These are phyloP conservation scores for Dipodomys spectabilis DNA, from an alignment of 2,113 vertebrate genomes.

Conservation along the genomic window DNA sequence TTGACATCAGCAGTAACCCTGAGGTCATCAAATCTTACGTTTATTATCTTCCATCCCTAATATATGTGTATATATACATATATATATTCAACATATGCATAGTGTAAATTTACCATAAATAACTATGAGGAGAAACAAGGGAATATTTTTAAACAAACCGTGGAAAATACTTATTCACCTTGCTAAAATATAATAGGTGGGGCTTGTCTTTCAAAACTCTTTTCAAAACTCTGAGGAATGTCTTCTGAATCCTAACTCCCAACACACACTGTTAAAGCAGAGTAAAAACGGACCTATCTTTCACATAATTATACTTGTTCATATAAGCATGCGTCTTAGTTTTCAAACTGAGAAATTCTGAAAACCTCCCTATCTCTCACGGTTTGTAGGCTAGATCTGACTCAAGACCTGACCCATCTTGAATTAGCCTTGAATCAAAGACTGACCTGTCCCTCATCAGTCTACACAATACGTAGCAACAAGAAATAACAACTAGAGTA, in stretches of 20 bases:
- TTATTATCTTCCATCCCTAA: neutral
- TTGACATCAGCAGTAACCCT: neutral
- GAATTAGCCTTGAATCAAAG: too few species aligned
- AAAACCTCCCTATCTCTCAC: neutral
- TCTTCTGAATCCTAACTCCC: neutral
- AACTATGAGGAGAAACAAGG: neutral
- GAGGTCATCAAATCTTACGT: neutral
- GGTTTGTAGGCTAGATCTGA: neutral
- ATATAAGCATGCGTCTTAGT: neutral
- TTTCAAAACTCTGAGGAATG: neutral
- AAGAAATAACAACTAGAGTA: neutral
- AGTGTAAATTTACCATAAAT: neutral
- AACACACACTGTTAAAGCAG: neutral
- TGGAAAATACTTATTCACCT: neutral
- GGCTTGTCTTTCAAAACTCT: conserved; percentile 34
- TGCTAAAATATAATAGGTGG: neutral
- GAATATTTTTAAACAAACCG: neutral
- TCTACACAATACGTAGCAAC: too few species aligned
- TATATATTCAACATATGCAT: neutral
- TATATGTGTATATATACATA: neutral
- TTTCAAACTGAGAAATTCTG: conserved; percentile 3
- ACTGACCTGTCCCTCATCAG: too few species aligned
- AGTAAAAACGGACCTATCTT: neutral
- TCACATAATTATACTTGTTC: neutral
- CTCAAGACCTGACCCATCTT: neutral